A percentile compares a stretch with the other conserved stretches of the same genome.
Evolutionary conservation across 1,140 invertebrate species (phyloP).

Genomic region (Drosophila parvula): DNA sequence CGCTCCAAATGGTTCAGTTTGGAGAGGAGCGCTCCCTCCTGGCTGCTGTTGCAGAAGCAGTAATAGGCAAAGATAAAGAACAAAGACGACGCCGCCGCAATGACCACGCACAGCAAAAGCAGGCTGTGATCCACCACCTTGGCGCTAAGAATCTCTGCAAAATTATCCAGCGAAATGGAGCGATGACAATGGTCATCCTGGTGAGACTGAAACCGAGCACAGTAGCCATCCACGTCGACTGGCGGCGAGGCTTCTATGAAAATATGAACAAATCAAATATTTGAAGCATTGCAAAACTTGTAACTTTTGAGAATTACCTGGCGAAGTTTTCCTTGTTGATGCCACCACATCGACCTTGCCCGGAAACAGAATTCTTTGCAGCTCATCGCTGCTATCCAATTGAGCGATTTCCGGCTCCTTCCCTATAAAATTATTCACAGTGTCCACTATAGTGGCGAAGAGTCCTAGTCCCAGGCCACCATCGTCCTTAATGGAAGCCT

Average conservation of each 20-base stretch:
- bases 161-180: slow-evolving; percentile 66
- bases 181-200: slow-evolving; percentile 33
- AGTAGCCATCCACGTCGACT: slow-evolving; percentile 40
- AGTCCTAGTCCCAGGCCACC: slow-evolving; percentile 45
- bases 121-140: slow-evolving; percentile 75
- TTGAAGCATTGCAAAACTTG: not conserved
- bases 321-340: not conserved
- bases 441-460: slow-evolving; percentile 76
- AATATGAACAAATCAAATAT: not conserved
- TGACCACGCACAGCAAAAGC: slow-evolving; percentile 85
- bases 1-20: slow-evolving; percentile 87
- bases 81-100: slow-evolving; percentile 88
- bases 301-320: slow-evolving; percentile 1
- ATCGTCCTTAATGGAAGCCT: slow-evolving; percentile 45
- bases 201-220: slow-evolving; percentile 27
- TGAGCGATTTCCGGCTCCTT: slow-evolving; percentile 39
- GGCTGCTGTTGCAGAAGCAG: slow-evolving; percentile 89
- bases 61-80: slow-evolving; percentile 91
- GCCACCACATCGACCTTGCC: not conserved
- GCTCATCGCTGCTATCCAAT: slow-evolving; percentile 44
- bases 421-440: slow-evolving; percentile 73
- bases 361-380: slow-evolving; percentile 65
- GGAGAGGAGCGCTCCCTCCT: slow-evolving; percentile 86
- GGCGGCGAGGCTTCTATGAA: slow-evolving; percentile 6
- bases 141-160: slow-evolving; percentile 51